Base-by-base conservation (phyloP, 2,113 vertebrate species). In the Gasterosteus aculeatus region DNA sequence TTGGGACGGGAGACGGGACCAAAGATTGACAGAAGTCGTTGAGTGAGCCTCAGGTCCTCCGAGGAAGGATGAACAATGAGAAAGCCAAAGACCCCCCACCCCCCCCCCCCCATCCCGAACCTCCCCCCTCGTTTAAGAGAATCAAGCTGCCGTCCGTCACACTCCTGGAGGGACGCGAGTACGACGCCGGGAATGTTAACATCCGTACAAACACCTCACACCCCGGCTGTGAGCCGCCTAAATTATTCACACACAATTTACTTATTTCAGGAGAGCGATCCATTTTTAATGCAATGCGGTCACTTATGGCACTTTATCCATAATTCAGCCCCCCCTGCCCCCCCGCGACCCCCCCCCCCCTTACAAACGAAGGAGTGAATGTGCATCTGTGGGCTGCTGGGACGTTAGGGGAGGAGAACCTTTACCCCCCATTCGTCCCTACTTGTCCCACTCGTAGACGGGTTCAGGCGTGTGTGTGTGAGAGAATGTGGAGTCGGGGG, bases 161-260 rank as follows among this genome's bases (percentile, higher is more conserved):
- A 56, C 77, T 82, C 56, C 78, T 78, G 57, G 59, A n/a, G 90
- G 87, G 84, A 85, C 67, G 15, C 10, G 14, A 35, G 69, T 41
- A 82, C 78, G 78, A 73, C 69, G 73, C 81, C 82, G 77, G 87
- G 87, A 89, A 87, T 89, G 84, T 81, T 84, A 83, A 86, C 87
- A 94, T 94, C 92, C 84, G 90, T 89, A 90, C 88, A 91, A 90
- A 93, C 90, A 88, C 68, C 70, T 59, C 81, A 41, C 72, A 67
- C 70, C 54, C 75, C 58, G 59, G 87, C 80, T 83, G 83, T 5
- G 79, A 81, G 69, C 44, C 72, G 6, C 46, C 73, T 93, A 69
- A 92, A 93, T 93, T 89, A 92, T 93, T 93, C 80, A 93, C 84
- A 42, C 58, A 81, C 88, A 87, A 90, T 92, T 92, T 88, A 92